These are phyloP conservation scores for Gallinago solitaria DNA, from an alignment of 2,797 vertebrate species.

Conservation along the genomic window DNA sequence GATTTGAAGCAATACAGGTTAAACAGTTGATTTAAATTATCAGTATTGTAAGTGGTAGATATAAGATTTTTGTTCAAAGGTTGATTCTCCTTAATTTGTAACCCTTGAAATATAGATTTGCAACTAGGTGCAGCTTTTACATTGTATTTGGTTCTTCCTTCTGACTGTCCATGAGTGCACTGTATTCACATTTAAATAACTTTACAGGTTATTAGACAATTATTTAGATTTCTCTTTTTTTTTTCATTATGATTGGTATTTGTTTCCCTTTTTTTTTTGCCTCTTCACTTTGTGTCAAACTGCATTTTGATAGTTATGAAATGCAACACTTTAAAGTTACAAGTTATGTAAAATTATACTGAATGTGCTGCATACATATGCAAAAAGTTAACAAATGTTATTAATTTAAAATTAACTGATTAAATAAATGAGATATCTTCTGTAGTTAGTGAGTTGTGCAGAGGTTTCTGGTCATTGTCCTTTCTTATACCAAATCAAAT, in stretches of 20 bases:
- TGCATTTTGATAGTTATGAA: conserved; percentile 24
- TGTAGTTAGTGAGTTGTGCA: conserved; percentile 44
- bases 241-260: neutral
- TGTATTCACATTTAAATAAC: conserved; percentile 5
- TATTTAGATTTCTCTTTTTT: neutral
- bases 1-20: neutral
- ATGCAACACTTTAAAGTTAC: conserved; percentile 34
- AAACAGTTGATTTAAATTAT: neutral
- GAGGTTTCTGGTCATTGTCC: conserved; percentile 37
- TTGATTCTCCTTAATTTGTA: conserved; percentile 16
- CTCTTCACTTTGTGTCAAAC: conserved; percentile 15
- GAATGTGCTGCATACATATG: conserved; percentile 57
- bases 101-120: neutral
- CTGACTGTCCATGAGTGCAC: neutral
- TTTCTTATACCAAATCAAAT: neutral
- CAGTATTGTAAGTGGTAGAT: neutral
- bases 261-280: neutral
- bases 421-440: conserved; percentile 67
- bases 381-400: conserved; percentile 61
- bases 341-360: conserved; percentile 34
- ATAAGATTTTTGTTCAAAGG: neutral
- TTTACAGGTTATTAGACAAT: conserved; percentile 17
- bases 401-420: conserved; percentile 54
- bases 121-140: neutral
- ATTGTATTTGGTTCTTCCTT: neutral